These are phyloP conservation scores for Gopherus evgoodei DNA, from an alignment of 2,113 vertebrate genomes.

Conservation along the genomic window DNA sequence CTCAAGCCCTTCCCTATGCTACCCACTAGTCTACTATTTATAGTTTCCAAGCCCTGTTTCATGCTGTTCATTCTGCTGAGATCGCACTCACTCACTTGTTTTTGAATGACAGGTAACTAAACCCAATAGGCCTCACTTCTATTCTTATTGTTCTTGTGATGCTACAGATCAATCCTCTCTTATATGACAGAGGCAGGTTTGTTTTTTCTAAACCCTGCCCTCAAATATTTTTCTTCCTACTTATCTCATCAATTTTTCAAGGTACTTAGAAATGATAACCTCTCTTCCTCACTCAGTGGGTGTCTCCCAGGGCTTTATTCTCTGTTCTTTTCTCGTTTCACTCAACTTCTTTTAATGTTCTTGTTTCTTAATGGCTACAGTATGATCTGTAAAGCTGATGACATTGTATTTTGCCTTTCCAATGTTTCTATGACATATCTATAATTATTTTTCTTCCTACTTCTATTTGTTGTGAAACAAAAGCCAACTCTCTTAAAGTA, in stretches of 20 bases:
- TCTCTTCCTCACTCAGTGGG: slow-evolving; percentile 4
- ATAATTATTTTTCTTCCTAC: not conserved
- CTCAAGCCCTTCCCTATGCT: not conserved
- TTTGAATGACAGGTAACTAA: not conserved
- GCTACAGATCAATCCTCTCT: not conserved
- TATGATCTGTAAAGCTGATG: slow-evolving; percentile 5
- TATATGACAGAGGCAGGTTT: not conserved
- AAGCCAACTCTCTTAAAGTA: not conserved
- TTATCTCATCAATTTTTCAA: not conserved
- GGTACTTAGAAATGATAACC: not conserved
- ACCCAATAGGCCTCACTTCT: not conserved
- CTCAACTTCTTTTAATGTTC: not conserved
- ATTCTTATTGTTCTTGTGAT: slow-evolving; percentile 6
- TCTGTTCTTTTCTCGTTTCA: not conserved
- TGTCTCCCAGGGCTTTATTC: not conserved
- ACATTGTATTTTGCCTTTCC: not conserved
- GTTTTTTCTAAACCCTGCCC: not conserved
- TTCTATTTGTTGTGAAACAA: not conserved
- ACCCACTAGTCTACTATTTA: not conserved
- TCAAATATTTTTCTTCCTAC: not conserved
- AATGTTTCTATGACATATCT: not conserved
- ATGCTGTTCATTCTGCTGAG: slow-evolving; percentile 38
- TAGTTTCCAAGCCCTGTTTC: not conserved
- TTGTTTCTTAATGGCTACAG: not conserved
- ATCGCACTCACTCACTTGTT: not conserved